Base-by-base conservation (phyloP, 2,113 vertebrate species). In the Symphodus melops region DNA sequence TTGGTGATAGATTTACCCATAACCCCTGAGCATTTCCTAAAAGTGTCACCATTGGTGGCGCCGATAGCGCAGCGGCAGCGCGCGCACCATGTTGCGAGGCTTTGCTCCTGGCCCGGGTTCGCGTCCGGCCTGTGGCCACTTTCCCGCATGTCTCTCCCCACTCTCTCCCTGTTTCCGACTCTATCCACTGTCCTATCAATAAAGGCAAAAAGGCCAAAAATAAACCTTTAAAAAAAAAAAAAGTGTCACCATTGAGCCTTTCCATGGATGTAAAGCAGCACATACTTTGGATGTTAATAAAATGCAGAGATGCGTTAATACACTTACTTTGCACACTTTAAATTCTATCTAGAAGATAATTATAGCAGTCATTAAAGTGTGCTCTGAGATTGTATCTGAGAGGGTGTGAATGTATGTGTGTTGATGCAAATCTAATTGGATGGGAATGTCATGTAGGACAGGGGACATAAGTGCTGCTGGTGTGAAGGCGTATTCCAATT, bases 401-500 rank as follows among this genome's bases (percentile, higher is more conserved):
- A 42, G 23, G 4, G 28, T 33, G 28, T 33, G 5, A 37, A 5
- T 56, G 65, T 44, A 4, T 44, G 42, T 37, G 54, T 52, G 33
- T 33, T 65, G 62, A 60, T 64, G 80, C 39, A 41, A 49, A 60
- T 67, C 78, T 91, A 91, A 92, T 92, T 91, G 90, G 90, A 88
- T 82, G 86, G 85, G 89, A 91, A 90, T 84, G 89, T 91, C 90
- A 91, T 76, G 60, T 76, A 83, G 88, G 88, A 91, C 77, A 83
- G 79, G 86, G 78, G 83, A 91, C 87, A 89, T 67, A 84, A 88
- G 84, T 61, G 87, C 85, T 85, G 84, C 62, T 33, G 53, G 82
- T 87, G 61, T 87, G 28, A 89, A 89, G 90, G 90, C 86, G 79
- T 84, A 89, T 86, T 87, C 88, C 89, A 92, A 91, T 92, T 91